phyloP scores from a whole-genome alignment of 2,888 invertebrate genomes.

The Erebia ligea region DNA sequence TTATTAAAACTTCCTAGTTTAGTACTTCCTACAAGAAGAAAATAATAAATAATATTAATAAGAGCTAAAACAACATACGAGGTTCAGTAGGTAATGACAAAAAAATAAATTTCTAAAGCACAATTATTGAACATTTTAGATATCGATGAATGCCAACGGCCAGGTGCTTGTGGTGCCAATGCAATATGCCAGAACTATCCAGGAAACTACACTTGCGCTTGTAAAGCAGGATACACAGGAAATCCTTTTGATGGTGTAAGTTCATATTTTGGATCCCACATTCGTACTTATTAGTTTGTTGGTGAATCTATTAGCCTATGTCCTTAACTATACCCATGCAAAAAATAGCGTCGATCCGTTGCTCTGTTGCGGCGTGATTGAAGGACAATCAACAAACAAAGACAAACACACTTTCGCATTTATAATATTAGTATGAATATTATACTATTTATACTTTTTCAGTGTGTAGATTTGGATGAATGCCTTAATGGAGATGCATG shows the following conservation, averaged over 20 bases:
- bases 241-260: conserved; percentile 86
- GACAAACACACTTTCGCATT: no score
- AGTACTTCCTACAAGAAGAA: no score
- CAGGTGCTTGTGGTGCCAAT: conserved; percentile 91
- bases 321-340: no score
- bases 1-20: no score
- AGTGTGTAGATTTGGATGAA: conserved; percentile 94
- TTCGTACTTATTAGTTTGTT: not conserved
- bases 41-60: no score
- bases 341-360: no score
- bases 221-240: conserved; percentile 92
- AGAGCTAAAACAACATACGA: no score
- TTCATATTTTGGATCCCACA: conserved; percentile 23
- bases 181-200: conserved; percentile 92
- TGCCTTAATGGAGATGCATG: conserved; percentile 89
- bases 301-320: not conserved
- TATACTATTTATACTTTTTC: conserved; percentile 34
- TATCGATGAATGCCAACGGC: conserved; percentile 93
- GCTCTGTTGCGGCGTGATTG: no score
- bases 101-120: conserved; percentile 12
- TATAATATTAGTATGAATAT: no score
- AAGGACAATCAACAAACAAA: no score
- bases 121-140: conserved; percentile 77
- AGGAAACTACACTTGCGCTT: conserved; percentile 94
- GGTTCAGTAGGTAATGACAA: not conserved